Evolutionary conservation across 2,113 vertebrate genomes (phyloP).

Genomic region (Litocranius walleri): DNA sequence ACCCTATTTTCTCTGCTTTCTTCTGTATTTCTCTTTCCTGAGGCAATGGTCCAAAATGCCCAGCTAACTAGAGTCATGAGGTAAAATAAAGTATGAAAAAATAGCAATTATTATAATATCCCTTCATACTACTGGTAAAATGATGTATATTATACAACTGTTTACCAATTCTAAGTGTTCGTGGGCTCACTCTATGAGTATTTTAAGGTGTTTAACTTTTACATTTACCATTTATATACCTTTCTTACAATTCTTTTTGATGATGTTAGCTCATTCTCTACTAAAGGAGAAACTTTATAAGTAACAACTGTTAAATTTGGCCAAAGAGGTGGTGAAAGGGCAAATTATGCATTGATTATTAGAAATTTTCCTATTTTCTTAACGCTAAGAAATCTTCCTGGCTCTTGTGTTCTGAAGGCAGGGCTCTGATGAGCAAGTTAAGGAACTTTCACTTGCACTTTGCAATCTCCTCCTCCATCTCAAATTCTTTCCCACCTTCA

Average conservation of each 20-base stretch:
- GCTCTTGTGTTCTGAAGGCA: neutral
- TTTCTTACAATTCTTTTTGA: neutral
- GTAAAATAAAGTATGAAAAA: neutral
- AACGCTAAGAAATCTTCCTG: neutral
- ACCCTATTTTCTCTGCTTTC: neutral
- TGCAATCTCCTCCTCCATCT: neutral
- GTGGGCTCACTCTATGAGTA: neutral
- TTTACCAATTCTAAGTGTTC: neutral
- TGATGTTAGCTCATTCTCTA: neutral
- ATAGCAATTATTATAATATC: neutral
- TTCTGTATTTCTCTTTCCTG: neutral
- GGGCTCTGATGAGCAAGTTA: neutral
- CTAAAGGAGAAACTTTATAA: neutral
- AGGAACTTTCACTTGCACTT: neutral
- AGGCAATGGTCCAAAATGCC: neutral
- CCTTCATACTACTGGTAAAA: neutral
- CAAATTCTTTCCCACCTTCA: neutral
- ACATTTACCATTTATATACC: neutral
- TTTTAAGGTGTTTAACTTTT: neutral
- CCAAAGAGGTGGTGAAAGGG: neutral
- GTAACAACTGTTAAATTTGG: neutral
- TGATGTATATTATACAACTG: neutral
- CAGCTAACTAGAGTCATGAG: neutral
- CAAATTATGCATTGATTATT: neutral
- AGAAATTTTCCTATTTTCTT: neutral